Percentiles rank a stretch among this genome's conserved stretches.
Conservation (phyloP, 2,888 invertebrate species). For the Aplocera efformata region DNA sequence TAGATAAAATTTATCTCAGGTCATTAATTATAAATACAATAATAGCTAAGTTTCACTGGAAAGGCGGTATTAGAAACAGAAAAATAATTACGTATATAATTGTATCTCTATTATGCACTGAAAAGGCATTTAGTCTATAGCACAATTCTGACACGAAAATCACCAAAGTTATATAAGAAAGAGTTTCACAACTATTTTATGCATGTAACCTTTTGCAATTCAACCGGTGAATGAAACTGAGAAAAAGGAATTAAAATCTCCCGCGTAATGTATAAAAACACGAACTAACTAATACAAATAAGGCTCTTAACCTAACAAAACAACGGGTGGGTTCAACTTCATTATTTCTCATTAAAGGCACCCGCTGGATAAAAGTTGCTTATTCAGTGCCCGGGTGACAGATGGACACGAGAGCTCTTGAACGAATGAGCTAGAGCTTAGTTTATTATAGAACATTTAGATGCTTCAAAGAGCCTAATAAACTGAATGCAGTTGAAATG, state of each 20-base stretch:
- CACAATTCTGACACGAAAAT: too few species aligned
- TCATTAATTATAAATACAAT: constrained; percentile 16
- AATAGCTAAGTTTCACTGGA: constrained; percentile 10
- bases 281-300: constrained; percentile 74
- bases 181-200: too few species aligned
- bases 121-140: too few species aligned
- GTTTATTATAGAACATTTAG: constrained; percentile 18
- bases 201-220: too few species aligned
- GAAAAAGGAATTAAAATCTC: too few species aligned
- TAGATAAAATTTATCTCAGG: constrained; percentile 26
- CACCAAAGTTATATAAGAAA: too few species aligned
- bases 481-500: not conserved
- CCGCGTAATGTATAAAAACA: constrained; percentile 61
- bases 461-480: not conserved
- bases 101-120: too few species aligned
- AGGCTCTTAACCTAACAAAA: constrained; percentile 71
- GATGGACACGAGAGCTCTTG: constrained; percentile 62
- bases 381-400: constrained; percentile 69
- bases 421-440: constrained; percentile 44
- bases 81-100: too few species aligned
- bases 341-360: constrained; percentile 76
- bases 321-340: constrained; percentile 63
- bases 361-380: constrained; percentile 68
- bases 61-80: too few species aligned
- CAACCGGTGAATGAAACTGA: too few species aligned